Evolutionary conservation across 1,140 invertebrate genomes (phyloP), one percentile per base, ranked within the genome.

Genomic region (Bicyclus anynana): DNA sequence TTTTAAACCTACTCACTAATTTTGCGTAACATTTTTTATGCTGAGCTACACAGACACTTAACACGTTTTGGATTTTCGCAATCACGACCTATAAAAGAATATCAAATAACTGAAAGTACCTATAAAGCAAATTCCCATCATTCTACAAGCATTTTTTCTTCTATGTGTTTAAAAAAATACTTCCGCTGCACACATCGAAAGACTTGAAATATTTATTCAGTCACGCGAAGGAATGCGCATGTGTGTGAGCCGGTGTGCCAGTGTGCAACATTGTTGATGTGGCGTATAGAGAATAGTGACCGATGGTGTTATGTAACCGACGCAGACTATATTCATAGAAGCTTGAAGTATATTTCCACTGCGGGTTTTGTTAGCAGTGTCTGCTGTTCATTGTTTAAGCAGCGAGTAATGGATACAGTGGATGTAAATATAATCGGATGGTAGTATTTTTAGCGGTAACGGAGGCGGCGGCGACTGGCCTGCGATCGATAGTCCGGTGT

Each of bases 401-500:
- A 50, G 48, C 58, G 40, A 65, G 63, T 40, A 58, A 59, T 69
- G 62, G 61, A 63, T 58, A 26, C 14, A 21, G 47, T 38, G 17
- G 9, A 17, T 14, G 53, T 17, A 16, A 18, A 44, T 54, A 53
- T 26, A 12, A 53, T 46, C 55, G 9, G 17, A 14, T 29, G 33
- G 49, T 58, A 51, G 20, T 62, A 46, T 40, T 17, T 59, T 59
- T 21, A 38, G 27, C 42, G 37, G 38, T 57, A 52, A 52, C 57
- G 49, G 37, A 62, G 40, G 68, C 42, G 2, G 23, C 7, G 50
- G 50, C 18, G 51, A 33, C 50, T 46, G 56, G 53, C 55, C 47
- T 53, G 42, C 66, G 70, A 76, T 76, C 73, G 66, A 76, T 76
- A 73, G 61, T 66, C 61, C 65, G 59, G 50, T 56, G 58, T 68